Percentiles rank a stretch among this genome's conserved stretches.
These are phyloP conservation scores for Limosa lapponica DNA, from an alignment of 2,797 vertebrate species.

Conservation along the genomic window DNA sequence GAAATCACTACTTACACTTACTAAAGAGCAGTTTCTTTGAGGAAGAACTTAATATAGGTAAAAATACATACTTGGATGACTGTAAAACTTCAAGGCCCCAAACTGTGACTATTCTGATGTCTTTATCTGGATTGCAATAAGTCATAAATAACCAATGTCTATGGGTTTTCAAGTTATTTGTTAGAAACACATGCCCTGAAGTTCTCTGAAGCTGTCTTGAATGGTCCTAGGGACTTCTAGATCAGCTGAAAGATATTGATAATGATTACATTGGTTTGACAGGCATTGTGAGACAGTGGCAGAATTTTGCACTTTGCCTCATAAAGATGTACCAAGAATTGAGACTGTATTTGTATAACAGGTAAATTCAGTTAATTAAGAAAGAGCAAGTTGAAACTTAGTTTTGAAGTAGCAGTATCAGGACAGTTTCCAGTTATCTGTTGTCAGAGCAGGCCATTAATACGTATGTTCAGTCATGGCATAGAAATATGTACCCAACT, in stretches of 20 bases:
- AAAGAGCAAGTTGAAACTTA: background rate
- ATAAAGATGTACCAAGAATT: conserved; percentile 74
- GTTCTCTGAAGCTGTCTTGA: background rate
- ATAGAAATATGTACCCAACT: background rate
- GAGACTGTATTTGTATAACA: conserved; percentile 66
- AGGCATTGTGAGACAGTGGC: conserved; percentile 72
- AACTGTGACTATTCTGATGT: background rate
- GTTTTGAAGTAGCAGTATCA: background rate
- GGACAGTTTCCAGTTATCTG: background rate
- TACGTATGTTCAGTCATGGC: background rate
- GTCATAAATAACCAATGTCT: background rate
- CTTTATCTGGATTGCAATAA: background rate
- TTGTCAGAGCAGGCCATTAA: background rate
- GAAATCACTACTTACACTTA: background rate
- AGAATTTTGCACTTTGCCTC: conserved; percentile 73
- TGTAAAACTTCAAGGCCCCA: background rate
- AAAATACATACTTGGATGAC: background rate
- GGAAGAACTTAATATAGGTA: background rate
- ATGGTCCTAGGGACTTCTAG: background rate
- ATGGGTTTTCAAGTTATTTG: background rate
- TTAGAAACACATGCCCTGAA: background rate
- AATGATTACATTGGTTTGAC: conserved; percentile 80
- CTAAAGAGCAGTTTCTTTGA: background rate
- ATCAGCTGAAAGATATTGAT: conserved; percentile 74
- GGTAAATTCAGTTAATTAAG: conserved; percentile 80